phyloP scores from a whole-genome alignment of 2,797 vertebrate genomes.

The Oryzias dopingdopingensis region DNA sequence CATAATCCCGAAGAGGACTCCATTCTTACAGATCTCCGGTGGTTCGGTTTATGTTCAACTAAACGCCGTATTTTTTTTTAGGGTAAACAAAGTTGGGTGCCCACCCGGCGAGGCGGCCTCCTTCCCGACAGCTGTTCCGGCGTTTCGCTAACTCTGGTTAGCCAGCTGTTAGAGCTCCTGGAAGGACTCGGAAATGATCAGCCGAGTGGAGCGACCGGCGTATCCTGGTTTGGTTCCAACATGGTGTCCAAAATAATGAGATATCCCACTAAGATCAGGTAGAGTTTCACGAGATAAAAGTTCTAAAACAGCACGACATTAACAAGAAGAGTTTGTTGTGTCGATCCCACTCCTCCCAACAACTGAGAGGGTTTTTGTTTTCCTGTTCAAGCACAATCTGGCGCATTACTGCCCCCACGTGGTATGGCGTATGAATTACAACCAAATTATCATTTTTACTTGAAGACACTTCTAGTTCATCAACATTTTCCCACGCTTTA shows the following conservation, averaged over 20 bases:
- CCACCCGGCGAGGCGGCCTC: slow-evolving; percentile 55
- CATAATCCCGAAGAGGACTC: slow-evolving; percentile 63
- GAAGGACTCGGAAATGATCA: slow-evolving; percentile 11
- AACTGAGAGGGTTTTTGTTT: too few species aligned
- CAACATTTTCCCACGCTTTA: too few species aligned
- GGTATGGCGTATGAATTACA: too few species aligned
- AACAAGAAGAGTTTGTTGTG: background rate
- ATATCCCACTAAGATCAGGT: too few species aligned
- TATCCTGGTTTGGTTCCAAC: slow-evolving; percentile 3
- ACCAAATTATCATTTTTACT: too few species aligned
- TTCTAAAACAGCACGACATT: slow-evolving; percentile 15
- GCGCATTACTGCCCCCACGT: too few species aligned
- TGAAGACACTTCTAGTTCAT: too few species aligned
- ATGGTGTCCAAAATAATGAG: slow-evolving; percentile 1
- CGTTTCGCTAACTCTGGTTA: slow-evolving; percentile 31
- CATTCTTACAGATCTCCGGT: slow-evolving; percentile 63
- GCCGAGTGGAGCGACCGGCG: background rate
- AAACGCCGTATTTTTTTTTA: background rate
- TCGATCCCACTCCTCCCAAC: too few species aligned
- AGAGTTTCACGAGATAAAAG: background rate
- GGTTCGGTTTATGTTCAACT: slow-evolving; percentile 13
- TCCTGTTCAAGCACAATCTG: too few species aligned
- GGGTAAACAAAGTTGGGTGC: slow-evolving; percentile 60
- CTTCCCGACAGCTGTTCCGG: slow-evolving; percentile 59
- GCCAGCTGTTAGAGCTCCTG: slow-evolving; percentile 27